Evolutionary conservation across 2,113 vertebrate species (phyloP), one percentile per base, ranked within the genome.

Genomic region (Petromus typicus): DNA sequence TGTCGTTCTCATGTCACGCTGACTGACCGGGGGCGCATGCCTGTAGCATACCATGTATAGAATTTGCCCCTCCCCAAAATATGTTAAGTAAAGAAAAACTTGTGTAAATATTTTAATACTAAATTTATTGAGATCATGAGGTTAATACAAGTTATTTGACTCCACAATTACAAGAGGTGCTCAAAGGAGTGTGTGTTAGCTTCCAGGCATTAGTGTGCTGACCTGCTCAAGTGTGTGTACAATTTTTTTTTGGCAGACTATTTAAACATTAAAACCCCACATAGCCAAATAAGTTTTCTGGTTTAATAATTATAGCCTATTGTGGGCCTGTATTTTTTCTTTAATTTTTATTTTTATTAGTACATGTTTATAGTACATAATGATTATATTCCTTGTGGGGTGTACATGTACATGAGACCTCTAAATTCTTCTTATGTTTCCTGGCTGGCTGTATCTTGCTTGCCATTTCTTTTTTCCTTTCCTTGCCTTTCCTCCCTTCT

Each of bases 1-100:
- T 25, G 9, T 67, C 1, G 0, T 82, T 63, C 56, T 13, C 63
- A 75, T 20, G 0, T 34, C 0, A 10, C 2, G 45, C 69, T 27
- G 56, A 22, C 85, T 59, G 37, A 37, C 51, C 27, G 27, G 1
- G 1, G 63, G 37, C 63, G 71, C 32, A 0, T 69, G 81, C n/a
- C 59, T 66, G 0, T 3, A 0, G 40, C 43, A 20, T 37, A 7
- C 23, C 45, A 61, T 3, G 0, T 66, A 75, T 25, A 32, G 73
- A 76, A 7, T 48, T 43, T 32, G 43, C 71, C 43, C 13, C 71
- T 25, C 13, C 27, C 16, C 14, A 32, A 67, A 20, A 67, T 45
- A 48, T 25, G 30, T 75, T 12, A 48, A 43, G 71, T 30, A 76
- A 76, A 76, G 43, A 76, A 73, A 75, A 27, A 45, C 27, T 48